Evolutionary conservation across 2,113 vertebrate species (phyloP).

Genomic region (Phycodurus eques): DNA sequence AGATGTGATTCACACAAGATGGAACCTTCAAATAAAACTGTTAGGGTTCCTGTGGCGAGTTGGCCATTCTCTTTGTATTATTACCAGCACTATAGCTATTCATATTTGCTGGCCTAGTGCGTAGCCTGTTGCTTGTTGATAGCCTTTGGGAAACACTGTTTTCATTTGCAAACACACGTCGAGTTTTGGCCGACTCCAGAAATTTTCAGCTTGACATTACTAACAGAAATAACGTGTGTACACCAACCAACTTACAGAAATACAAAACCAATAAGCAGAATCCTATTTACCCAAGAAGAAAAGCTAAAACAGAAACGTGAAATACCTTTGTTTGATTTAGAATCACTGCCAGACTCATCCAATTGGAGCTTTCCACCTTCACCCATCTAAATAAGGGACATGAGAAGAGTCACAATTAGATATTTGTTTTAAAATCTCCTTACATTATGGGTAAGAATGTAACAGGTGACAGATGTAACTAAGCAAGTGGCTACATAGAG

Average conservation of each 20-base stretch:
- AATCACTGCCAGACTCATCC: slow-evolving; percentile 57
- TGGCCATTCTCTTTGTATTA: background rate
- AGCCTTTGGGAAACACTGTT: slow-evolving; percentile 1
- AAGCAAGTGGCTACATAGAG: background rate
- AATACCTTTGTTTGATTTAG: slow-evolving; percentile 74
- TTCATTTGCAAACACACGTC: slow-evolving; percentile 36
- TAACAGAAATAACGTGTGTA: slow-evolving; percentile 42
- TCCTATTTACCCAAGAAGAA: slow-evolving; percentile 4
- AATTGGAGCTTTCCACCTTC: slow-evolving; percentile 35
- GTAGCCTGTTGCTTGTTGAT: slow-evolving; percentile 19
- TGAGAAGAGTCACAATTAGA: background rate
- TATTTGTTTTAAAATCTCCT: slow-evolving; percentile 4
- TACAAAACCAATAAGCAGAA: slow-evolving; percentile 14
- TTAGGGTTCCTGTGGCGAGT: background rate
- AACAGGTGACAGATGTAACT: slow-evolving; percentile 17
- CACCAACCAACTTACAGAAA: slow-evolving; percentile 16
- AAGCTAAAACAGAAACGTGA: background rate
- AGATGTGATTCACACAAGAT: background rate
- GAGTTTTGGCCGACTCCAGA: background rate
- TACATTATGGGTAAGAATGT: slow-evolving; percentile 10
- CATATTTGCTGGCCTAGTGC: slow-evolving; percentile 1
- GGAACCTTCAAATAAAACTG: background rate
- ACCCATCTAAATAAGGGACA: slow-evolving; percentile 25
- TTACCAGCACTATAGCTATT: slow-evolving; percentile 9
- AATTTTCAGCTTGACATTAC: slow-evolving; percentile 25